Evolutionary conservation across 2,888 invertebrate genomes (phyloP).

Genomic region (Margaritifera margaritifera): DNA sequence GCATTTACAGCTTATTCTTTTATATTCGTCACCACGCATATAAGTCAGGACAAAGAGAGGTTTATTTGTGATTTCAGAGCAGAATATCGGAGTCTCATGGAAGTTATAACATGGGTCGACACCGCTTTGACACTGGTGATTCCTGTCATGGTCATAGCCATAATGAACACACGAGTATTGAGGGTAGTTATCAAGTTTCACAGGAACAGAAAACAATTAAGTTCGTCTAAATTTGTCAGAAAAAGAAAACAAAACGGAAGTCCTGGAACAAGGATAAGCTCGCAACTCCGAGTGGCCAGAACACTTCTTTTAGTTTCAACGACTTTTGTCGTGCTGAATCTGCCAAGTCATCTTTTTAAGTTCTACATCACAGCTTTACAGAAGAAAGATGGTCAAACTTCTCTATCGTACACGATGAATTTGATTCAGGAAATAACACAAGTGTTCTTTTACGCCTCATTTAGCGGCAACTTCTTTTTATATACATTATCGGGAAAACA

Average conservation of each 20-base stretch:
- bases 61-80: conserved; percentile 27
- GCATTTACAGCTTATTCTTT: conserved; percentile 46
- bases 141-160: conserved; percentile 46
- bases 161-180: conserved; percentile 46
- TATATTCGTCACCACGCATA: conserved; percentile 51
- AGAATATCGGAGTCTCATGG: conserved; percentile 29
- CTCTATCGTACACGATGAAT: conserved; percentile 1
- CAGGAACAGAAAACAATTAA: conserved; percentile 18
- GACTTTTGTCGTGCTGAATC: conserved; percentile 56
- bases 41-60: conserved; percentile 9
- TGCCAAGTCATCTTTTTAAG: conserved; percentile 61
- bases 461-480: conserved; percentile 52
- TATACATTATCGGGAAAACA: conserved; percentile 52
- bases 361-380: conserved; percentile 22
- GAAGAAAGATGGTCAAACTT: too few species aligned
- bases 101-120: conserved; percentile 50
- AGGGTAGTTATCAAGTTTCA: conserved; percentile 29
- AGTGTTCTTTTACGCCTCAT: conserved; percentile 48
- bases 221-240: conserved; percentile 13
- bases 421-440: conserved; percentile 43
- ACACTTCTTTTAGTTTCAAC: conserved; percentile 59
- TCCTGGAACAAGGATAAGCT: conserved; percentile 18
- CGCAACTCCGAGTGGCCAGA: conserved; percentile 49
- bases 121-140: conserved; percentile 52
- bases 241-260: conserved; percentile 3